Percentiles rank a stretch among this genome's conserved stretches.
Conservation (phyloP, 2,113 vertebrate genomes). For the Labeo catla region DNA sequence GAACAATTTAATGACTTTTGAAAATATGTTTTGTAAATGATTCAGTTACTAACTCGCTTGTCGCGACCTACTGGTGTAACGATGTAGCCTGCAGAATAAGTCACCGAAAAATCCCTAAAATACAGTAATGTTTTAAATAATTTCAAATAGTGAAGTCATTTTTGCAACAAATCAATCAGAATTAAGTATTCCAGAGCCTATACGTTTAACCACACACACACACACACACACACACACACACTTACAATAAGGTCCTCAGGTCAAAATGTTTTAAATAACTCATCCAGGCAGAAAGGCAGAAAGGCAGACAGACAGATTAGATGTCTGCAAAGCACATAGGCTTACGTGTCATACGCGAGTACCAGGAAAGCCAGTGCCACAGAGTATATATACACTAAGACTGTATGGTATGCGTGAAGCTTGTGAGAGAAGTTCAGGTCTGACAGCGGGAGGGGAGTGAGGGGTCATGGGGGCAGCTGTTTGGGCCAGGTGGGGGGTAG, state of each 20-base stretch:
- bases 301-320: constrained; percentile 2
- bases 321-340: not conserved
- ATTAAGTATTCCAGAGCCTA: too few relatives aligned
- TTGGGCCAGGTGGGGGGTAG: constrained; percentile 68
- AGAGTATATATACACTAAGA: constrained; percentile 9
- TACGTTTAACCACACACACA: not conserved
- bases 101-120: not conserved
- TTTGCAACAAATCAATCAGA: too few relatives aligned
- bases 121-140: not conserved
- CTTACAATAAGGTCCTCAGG: not conserved
- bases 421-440: constrained; percentile 39
- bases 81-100: not conserved
- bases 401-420: constrained; percentile 29
- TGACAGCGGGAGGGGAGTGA: constrained; percentile 69
- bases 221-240: not conserved
- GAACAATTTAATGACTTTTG: not conserved
- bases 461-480: constrained; percentile 81
- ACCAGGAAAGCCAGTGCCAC: not conserved
- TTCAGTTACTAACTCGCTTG: not conserved
- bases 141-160: not conserved
- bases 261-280: not conserved
- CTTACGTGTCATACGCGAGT: not conserved
- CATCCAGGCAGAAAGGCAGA: not conserved
- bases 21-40: too few relatives aligned
- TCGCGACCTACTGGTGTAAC: not conserved